These are phyloP conservation scores for Autographa gamma DNA, from an alignment of 2,888 invertebrate genomes.

Conservation along the genomic window DNA sequence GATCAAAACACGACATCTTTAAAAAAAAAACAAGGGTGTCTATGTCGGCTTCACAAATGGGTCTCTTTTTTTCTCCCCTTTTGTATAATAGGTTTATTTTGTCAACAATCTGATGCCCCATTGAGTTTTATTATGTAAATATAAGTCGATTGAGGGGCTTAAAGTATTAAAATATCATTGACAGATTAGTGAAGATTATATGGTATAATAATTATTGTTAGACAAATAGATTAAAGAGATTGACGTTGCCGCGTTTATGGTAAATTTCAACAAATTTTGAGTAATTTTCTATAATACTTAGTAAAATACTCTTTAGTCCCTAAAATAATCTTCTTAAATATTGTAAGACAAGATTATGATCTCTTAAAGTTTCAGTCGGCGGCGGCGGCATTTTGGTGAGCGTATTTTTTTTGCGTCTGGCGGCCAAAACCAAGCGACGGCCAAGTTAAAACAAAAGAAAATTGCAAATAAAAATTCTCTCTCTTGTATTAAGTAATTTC, in stretches of 20 bases:
- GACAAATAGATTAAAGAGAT: not conserved
- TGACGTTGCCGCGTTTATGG: not conserved
- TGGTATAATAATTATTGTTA: conserved; percentile 29
- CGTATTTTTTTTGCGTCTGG: too few species aligned
- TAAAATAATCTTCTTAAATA: too few species aligned
- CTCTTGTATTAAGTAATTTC: too few species aligned
- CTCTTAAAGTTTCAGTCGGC: too few species aligned
- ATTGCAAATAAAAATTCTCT: too few species aligned
- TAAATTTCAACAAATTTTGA: not conserved
- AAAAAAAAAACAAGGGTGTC: conserved; percentile 43
- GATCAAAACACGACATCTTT: conserved; percentile 30
- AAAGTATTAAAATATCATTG: conserved; percentile 30
- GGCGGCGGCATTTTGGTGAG: too few species aligned
- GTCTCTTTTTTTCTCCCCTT: conserved; percentile 49
- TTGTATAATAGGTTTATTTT: conserved; percentile 59
- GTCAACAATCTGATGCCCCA: conserved; percentile 63
- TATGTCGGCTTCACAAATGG: conserved; percentile 44
- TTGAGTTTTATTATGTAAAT: conserved; percentile 62
- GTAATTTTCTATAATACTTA: not conserved
- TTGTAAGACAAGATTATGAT: too few species aligned
- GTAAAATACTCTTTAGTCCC: too few species aligned
- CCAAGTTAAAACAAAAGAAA: too few species aligned
- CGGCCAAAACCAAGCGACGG: too few species aligned
- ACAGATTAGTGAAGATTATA: conserved; percentile 30
- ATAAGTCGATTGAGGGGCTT: conserved; percentile 44